Base-by-base conservation (phyloP, 2,888 invertebrate species). In the Callosobruchus maculatus region DNA sequence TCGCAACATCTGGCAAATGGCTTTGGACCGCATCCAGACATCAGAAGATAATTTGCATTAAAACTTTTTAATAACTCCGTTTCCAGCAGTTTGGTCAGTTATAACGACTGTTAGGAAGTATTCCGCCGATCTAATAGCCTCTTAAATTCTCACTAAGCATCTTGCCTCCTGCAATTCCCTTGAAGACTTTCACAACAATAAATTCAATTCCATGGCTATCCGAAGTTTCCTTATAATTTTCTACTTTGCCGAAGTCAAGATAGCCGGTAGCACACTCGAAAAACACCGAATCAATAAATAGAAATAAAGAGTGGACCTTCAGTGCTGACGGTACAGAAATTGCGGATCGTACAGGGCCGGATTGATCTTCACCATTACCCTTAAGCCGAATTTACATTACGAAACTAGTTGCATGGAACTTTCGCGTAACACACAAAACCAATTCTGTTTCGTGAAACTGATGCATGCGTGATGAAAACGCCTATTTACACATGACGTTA, bases 181-280 rank as follows among this genome's bases (percentile, higher is more conserved):
- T 68, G 68, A 66, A 71, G 71, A 66, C 22, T 71, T 70, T 74
- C 73, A 76, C 74, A 77, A 77, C 74, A 78, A 77, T 78, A 77
- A 78, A 78, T 78, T 75, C 78, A 78, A 78, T 78, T 78, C 75
- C 74, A 77, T 77, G 75, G 74, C 76, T 77, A 78, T 78, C 77
- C 75, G 75, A 77, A 77, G 76, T 78, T 78, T 77, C 74, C 76
- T 74, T 77, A 78, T 78, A 78, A 78, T 78, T 78, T 75, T 73
- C 76, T 74, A 75, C 74, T 75, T 76, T 78, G 71, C 68, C 71
- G 73, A 70, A 77, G 74, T 73, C 75, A 71, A 66, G 74, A 74
- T 74, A 77, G 73, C 74, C 71, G 26, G 73, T 68, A 75, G 76
- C 74, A 76, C 5, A 49, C 75, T 75, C 72, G 30, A 75, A 70